A percentile compares a stretch with the other conserved stretches of the same genome.
Conservation (phyloP, 2,888 invertebrate genomes). For the Meiosimyza decipiens region DNA sequence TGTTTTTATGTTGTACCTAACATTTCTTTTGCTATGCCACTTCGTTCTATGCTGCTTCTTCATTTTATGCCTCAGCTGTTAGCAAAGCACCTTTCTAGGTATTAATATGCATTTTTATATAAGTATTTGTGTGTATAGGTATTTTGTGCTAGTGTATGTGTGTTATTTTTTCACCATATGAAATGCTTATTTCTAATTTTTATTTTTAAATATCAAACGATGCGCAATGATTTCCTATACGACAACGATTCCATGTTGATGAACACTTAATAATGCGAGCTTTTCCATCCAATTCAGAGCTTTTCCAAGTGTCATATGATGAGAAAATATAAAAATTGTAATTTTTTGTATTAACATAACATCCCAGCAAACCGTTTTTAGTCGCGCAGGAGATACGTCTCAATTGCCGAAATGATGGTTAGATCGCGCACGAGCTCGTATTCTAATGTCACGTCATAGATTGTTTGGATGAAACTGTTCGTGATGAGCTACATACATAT, state of each 20-base stretch:
- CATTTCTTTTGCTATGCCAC: constrained; percentile 37
- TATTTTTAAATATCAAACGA: constrained; percentile 44
- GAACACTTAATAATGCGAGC: constrained; percentile 46
- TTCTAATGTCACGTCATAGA: no score
- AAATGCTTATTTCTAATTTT: constrained; percentile 4
- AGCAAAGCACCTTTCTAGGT: constrained; percentile 43
- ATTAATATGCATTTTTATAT: no score
- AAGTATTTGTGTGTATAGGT: constrained; percentile 36
- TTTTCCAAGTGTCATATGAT: not conserved
- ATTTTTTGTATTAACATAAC: no score
- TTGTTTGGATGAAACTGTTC: no score
- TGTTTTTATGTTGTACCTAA: constrained; percentile 13
- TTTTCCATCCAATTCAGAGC: constrained; percentile 11
- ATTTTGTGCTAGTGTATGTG: constrained; percentile 33
- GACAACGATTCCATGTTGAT: constrained; percentile 40
- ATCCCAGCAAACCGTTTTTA: no score
- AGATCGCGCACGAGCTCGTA: no score
- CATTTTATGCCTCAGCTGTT: constrained; percentile 7
- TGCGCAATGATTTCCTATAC: constrained; percentile 45
- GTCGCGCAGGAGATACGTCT: no score
- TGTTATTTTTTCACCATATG: no score
- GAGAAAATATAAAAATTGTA: not conserved
- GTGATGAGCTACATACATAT: no score
- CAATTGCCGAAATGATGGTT: no score
- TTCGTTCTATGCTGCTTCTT: constrained; percentile 16